Conservation (phyloP, 2,797 vertebrate species). For the Gila robusta region DNA sequence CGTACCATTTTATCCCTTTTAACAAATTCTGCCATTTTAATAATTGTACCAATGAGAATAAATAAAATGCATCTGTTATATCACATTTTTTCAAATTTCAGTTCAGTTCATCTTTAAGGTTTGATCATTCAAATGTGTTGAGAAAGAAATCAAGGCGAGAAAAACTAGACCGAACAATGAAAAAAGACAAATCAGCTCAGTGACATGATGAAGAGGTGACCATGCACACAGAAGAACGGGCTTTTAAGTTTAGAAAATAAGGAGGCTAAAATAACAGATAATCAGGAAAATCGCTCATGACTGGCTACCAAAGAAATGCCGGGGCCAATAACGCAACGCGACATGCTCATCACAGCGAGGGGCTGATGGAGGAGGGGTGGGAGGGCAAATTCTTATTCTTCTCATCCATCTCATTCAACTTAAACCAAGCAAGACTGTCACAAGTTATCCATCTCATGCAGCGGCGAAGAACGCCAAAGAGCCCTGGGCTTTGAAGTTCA, state of each 20-base stretch:
- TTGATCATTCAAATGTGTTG: neutral
- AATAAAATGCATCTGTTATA: too few relatives aligned
- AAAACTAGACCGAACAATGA: neutral
- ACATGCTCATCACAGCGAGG: slow-evolving; percentile 29
- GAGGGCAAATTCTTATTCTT: slow-evolving; percentile 28
- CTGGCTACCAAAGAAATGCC: slow-evolving; percentile 22
- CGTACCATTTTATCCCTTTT: too few relatives aligned
- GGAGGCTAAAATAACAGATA: slow-evolving; percentile 13
- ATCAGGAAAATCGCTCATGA: slow-evolving; percentile 6
- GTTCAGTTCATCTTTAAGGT: too few relatives aligned
- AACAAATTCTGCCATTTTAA: too few relatives aligned
- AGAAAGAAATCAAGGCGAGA: neutral
- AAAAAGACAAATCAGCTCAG: neutral
- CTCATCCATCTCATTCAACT: slow-evolving; percentile 49
- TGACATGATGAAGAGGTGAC: neutral
- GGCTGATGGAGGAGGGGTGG: slow-evolving; percentile 6
- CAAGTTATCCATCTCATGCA: slow-evolving; percentile 52
- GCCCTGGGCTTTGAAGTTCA: slow-evolving; percentile 45
- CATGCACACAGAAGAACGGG: neutral
- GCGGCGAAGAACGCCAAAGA: slow-evolving; percentile 27
- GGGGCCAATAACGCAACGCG: slow-evolving; percentile 27
- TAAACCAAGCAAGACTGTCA: slow-evolving; percentile 55
- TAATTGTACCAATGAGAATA: too few relatives aligned
- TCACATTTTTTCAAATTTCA: too few relatives aligned
- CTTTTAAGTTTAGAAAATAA: neutral